Conservation (phyloP, 2,113 vertebrate species). For the Genyomyrus donnyi region DNA sequence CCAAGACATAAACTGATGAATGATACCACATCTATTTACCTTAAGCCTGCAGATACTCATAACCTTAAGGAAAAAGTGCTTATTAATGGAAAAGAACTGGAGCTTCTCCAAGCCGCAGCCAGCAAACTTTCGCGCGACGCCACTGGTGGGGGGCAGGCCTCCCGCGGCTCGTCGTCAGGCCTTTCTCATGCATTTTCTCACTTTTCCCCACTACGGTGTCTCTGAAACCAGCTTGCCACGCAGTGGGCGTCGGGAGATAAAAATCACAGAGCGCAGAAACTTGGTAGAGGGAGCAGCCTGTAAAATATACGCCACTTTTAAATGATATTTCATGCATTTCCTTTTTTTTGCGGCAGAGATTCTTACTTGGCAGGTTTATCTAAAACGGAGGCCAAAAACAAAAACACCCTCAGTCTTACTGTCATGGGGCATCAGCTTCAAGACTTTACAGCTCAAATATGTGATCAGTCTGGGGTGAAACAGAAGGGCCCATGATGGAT, state of each 20-base stretch:
- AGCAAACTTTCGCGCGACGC: not conserved
- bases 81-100: not conserved
- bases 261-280: not conserved
- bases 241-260: not conserved
- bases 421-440: not conserved
- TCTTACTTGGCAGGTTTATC: not conserved
- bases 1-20: not conserved
- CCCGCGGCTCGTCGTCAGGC: not conserved
- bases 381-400: not conserved
- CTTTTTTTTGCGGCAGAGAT: not conserved
- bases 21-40: not conserved
- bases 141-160: not conserved
- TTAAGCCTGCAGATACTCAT: not conserved
- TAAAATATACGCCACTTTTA: not conserved
- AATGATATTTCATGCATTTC: not conserved
- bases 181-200: not conserved
- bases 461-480: not conserved
- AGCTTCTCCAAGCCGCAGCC: not conserved
- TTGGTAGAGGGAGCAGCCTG: not conserved
- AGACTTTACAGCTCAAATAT: not conserved
- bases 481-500: not conserved
- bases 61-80: not conserved
- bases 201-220: not conserved
- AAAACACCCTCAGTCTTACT: not conserved
- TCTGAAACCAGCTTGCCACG: not conserved